Evolutionary conservation across 2,888 invertebrate genomes (phyloP).

Genomic region (Drosophila heteroneura): DNA sequence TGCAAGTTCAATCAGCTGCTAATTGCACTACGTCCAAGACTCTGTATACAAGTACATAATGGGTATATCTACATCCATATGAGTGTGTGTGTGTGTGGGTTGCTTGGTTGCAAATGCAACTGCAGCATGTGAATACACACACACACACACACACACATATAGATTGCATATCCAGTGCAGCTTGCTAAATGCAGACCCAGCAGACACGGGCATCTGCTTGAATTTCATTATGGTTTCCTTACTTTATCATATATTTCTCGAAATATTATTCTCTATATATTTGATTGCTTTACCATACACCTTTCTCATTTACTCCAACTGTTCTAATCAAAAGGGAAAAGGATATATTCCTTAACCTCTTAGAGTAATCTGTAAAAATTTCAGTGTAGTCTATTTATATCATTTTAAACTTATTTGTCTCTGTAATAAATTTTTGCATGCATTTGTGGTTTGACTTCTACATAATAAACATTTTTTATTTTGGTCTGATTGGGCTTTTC

Average conservation of each 20-base stretch:
- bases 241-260: background rate
- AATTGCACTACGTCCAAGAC: slow-evolving; percentile 67
- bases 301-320: background rate
- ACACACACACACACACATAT: slow-evolving; percentile 3
- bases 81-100: slow-evolving; percentile 3
- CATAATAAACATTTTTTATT: background rate
- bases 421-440: background rate
- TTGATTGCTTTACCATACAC: background rate
- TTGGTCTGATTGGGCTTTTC: background rate
- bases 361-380: background rate
- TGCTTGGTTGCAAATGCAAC: slow-evolving; percentile 30
- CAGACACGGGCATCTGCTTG: background rate
- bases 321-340: background rate
- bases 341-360: background rate
- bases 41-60: slow-evolving; percentile 27
- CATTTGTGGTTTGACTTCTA: background rate
- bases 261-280: background rate
- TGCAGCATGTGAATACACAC: slow-evolving; percentile 27
- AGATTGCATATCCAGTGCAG: slow-evolving; percentile 18
- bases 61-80: slow-evolving; percentile 2
- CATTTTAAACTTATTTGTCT: background rate
- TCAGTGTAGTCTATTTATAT: background rate
- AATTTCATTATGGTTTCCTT: slow-evolving; percentile 24
- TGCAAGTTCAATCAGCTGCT: slow-evolving; percentile 80
- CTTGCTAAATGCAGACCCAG: slow-evolving; percentile 7